Base-by-base conservation (phyloP, 2,113 vertebrate genomes). In the Planiliza haematocheilus region DNA sequence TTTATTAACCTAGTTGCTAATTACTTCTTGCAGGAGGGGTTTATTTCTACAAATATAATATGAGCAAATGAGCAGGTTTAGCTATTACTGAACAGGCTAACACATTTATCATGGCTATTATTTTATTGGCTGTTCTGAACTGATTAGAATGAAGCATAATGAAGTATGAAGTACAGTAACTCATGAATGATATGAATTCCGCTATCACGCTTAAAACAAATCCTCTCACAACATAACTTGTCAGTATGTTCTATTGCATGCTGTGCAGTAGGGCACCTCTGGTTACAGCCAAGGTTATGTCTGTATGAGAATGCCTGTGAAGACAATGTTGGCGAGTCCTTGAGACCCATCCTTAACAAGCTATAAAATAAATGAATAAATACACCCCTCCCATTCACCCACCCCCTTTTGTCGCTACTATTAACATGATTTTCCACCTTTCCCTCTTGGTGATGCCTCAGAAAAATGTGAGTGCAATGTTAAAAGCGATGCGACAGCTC, bases 291-390 rank as follows among this genome's bases (percentile, higher is more conserved):
- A 93, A 93, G 90, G 88, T 76, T 81, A 84, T 10, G 51, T 10
- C 20, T 57, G 65, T 66, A 56, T 64, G 24, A 81, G 72, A 49
- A 71, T 37, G 56, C 63, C 43, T 62, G 48, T 58, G 57, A 70
- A 76, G 74, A 82, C 76, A 68, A 81, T 75, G 63, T 86, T 70
- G 37, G 52, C 58, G 64, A 87, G 88, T 91, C 90, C 89, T 93
- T 93, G 90, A 85, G 43, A 64, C 34, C 57, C 74, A 56, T 81
- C 86, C 81, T 71, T 90, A 90, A 88, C 86, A 88, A 81, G 78
- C 79, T 75, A 66, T 87, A 86, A 88, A 90, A 89, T 85, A 91
- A 92, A 91, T 87, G 81, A 92, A 90, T 89, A 92, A 87, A 93
- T 87, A 90, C 63, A 81, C 67, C 59, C 75, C 36, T 17, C 36